Evolutionary conservation across 2,888 invertebrate species (phyloP), one percentile per base, ranked within the genome.

Genomic region (Emmelina monodactyla): DNA sequence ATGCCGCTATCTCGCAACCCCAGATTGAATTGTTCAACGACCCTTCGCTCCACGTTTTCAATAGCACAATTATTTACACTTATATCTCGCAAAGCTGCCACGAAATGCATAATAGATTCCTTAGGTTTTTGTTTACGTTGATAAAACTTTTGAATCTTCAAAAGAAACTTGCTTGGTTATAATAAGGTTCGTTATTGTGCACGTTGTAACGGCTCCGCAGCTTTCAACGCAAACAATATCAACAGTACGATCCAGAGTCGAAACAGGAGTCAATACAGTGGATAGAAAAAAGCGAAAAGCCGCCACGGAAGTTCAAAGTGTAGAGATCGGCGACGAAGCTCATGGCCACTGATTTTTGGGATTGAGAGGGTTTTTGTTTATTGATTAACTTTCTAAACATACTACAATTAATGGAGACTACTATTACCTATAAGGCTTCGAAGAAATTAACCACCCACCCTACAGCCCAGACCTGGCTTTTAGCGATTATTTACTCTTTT

Each of bases 211-310:
- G n/a, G n/a, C n/a, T n/a, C n/a, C n/a, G n/a, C n/a, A n/a, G n/a
- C n/a, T n/a, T n/a, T n/a, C n/a, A n/a, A n/a, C n/a, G n/a, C n/a
- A n/a, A n/a, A n/a, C n/a, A n/a, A n/a, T n/a, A n/a, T n/a, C n/a
- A n/a, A n/a, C 11, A 15, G 19, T 25, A 13, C 31, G 31, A 33
- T 31, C 14, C 9, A 32, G 32, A 31, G 31, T 15, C 14, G 6
- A 19, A 19, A 37, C 37, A 41, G 28, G 35, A 39, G 19, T 39
- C 35, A 9, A 37, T 32, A 34, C 42, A 38, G 28, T 38, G 36
- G 38, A 35, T 35, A 14, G 32, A 37, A 37, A 41, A 34, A 13
- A 29, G 36, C 15, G 36, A 37, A 37, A 33, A 33, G 35, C 32
- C 38, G 11, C 34, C 31, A 33, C 9, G 16, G 19, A 19, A 19